Base-by-base conservation (phyloP, 2,888 invertebrate species). In the Anoncus sp. region DNA sequence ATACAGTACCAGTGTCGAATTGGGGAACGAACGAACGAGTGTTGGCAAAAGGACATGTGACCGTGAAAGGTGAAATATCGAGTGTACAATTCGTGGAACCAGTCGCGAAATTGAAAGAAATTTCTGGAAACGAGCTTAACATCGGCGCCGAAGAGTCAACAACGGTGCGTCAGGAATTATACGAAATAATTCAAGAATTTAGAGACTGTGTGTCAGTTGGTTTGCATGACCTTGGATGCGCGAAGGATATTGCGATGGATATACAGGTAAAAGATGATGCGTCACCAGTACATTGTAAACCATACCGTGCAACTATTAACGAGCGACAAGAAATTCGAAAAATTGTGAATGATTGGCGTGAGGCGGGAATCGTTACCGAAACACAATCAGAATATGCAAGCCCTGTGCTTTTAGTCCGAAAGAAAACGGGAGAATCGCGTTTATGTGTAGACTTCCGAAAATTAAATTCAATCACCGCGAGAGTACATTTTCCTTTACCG, bases 321-420 rank as follows among this genome's bases (percentile, higher is more conserved):
- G 65, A 65, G 12, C 31, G 65, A 14, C 6, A 35, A 5, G 65
- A 57, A 18, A 65, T 65, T 2, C n/a, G 38, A 6, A 1, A 5
- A 2, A 65, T 73, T 31, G 6, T 65, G 5, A 31, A 31, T 7
- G 65, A 73, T n/a, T n/a, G n/a, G n/a, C n/a, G n/a, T n/a, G n/a
- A n/a, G n/a, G n/a, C n/a, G n/a, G n/a, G n/a, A n/a, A 62, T 72
- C 1, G 57, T 69, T 2, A 57, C 31, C 3, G 79, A 79, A 6
- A 75, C 80, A 0, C 7, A 71, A n/a, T 81, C 79, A 14, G 43
- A 51, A 1, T 83, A 71, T 20, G 78, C 83, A 3, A 79, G 72
- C 27, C 79, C 82, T 3, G 79, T 72, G 18, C 27, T 81, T 6
- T 20, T 81, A 5, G 75, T 81, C 0, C 62, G 57, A 10, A 81